Evolutionary conservation across 2,888 invertebrate species (phyloP).

Genomic region (Erannis defoliaria): DNA sequence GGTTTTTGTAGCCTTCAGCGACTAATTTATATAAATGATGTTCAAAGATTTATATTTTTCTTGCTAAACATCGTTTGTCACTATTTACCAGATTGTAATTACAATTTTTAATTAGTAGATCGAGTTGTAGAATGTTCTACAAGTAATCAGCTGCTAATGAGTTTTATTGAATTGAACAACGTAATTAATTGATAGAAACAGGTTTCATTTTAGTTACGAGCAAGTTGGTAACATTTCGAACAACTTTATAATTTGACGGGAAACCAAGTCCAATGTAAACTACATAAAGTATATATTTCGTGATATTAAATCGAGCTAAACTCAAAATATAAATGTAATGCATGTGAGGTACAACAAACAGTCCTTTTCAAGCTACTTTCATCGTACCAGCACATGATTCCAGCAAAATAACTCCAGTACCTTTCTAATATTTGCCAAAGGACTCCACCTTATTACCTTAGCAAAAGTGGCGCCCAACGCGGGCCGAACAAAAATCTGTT

Average conservation of each 20-base stretch:
- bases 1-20: conserved; percentile 34
- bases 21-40: conserved; percentile 42
- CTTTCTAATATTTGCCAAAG: conserved; percentile 32
- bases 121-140: not conserved
- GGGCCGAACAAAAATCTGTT: conserved; percentile 36
- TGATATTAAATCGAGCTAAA: not conserved
- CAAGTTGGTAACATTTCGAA: not conserved
- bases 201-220: conserved; percentile 19
- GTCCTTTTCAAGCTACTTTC: conserved; percentile 13
- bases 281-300: not conserved
- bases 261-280: not conserved
- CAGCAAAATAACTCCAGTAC: conserved; percentile 29
- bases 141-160: conserved; percentile 1
- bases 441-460: conserved; percentile 29
- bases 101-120: conserved; percentile 1
- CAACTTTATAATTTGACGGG: not conserved
- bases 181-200: not conserved
- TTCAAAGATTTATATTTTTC: not conserved
- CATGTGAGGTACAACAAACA: conserved; percentile 6
- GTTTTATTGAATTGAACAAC: conserved; percentile 6
- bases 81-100: not conserved
- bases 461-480: conserved; percentile 40
- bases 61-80: not conserved
- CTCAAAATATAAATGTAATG: conserved; percentile 1
- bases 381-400: conserved; percentile 24